Conservation (phyloP, 30 jellyfish, hydroid and myxozoan species). For the Turritopsis rubra region DNA sequence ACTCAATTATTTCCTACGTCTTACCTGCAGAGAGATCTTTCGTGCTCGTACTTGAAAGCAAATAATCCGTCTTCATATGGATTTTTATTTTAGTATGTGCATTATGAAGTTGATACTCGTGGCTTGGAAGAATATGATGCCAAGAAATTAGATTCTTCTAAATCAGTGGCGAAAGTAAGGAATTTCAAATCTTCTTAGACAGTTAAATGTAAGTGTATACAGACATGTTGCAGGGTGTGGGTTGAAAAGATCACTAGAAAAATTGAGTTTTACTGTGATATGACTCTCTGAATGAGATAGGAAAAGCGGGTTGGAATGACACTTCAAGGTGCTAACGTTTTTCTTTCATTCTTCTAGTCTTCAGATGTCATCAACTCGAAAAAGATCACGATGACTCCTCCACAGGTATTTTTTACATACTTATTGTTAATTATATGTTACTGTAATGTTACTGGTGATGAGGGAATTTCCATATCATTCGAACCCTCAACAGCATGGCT, state of each 20-base stretch:
- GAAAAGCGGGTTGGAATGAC: neutral
- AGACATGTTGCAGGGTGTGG: too few relatives aligned
- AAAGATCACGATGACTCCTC: slow-evolving; percentile 82
- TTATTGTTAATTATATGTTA: neutral
- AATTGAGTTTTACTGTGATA: too few relatives aligned
- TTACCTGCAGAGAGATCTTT: too few relatives aligned
- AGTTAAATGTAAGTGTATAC: too few relatives aligned
- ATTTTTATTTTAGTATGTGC: slow-evolving; percentile 70
- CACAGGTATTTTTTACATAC: slow-evolving; percentile 60
- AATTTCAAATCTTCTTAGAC: neutral
- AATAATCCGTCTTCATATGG: too few relatives aligned
- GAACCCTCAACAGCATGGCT: too few relatives aligned
- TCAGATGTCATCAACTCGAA: slow-evolving; percentile 27
- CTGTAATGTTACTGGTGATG: neutral
- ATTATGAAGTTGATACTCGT: slow-evolving; percentile 85
- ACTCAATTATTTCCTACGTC: too few relatives aligned
- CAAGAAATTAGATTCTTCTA: slow-evolving; percentile 16
- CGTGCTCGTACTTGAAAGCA: too few relatives aligned
- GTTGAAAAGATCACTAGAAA: too few relatives aligned
- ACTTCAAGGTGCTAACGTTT: neutral
- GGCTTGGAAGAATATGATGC: slow-evolving; percentile 28
- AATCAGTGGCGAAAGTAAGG: neutral
- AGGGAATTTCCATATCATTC: too few relatives aligned
- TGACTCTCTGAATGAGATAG: neutral
- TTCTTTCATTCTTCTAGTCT: neutral